Base-by-base conservation (phyloP, 2,113 vertebrate species). In the Empidonax alnorum region DNA sequence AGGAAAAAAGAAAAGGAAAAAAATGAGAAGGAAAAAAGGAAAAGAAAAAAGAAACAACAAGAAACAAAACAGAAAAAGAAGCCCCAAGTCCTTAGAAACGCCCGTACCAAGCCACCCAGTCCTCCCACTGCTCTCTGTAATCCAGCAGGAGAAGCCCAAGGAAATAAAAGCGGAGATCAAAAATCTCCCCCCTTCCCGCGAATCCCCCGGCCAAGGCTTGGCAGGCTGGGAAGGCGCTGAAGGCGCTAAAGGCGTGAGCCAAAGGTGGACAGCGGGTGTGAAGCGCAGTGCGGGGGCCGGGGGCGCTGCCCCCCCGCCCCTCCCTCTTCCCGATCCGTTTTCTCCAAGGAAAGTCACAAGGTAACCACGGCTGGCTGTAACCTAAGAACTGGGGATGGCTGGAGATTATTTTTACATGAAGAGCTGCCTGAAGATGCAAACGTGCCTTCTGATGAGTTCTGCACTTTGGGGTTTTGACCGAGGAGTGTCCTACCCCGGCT, bases 351-450 rank as follows among this genome's bases (percentile, higher is more conserved):
- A 24, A 95, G 93, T 87, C 93, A 72, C 80, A 81, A 88, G 82
- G 80, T 63, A 93, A 41, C 94, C 95, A 72, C 2, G 78, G 50
- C 88, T n/a, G 82, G 19, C 76, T 96, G 96, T 87, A 97, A 95
- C 87, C 74, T 75, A 92, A 94, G 87, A 95, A 22, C 72, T 5
- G 75, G 78, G 85, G 56, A 53, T 37, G 62, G 73, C 67, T 47
- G 58, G 77, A 30, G 93, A 96, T 97, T 96, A 94, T 94, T 95
- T 96, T 95, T 84, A 85, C 83, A 90, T 73, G 7, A 84, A 95
- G 93, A 84, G 77, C 87, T 55, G 61, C 67, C 90, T 3, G 11
- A 79, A 92, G 95, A 91, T 41, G 89, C 62, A 18, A 82, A 95
- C 90, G 24, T 90, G 95, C 91, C 94, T 93, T 56, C 23, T 8